These are phyloP conservation scores for Syrista parreyssii DNA, from an alignment of 2,888 invertebrate genomes.

Conservation along the genomic window DNA sequence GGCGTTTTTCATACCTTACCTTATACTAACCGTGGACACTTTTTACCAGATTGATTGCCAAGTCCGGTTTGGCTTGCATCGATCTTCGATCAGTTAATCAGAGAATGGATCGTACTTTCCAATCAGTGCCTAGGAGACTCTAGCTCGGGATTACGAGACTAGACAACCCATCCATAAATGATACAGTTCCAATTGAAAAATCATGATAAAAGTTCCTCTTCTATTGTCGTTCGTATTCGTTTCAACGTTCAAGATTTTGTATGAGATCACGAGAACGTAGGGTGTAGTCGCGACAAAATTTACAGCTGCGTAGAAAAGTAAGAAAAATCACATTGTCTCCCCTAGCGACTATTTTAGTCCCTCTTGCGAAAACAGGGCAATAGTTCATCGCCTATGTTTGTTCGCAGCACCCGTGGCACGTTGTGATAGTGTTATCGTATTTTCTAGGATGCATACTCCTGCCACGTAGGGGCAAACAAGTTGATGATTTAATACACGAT, in stretches of 20 bases:
- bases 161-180: too few species aligned
- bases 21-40: too few species aligned
- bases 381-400: not conserved
- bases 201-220: too few species aligned
- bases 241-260: not conserved
- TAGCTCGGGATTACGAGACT: too few species aligned
- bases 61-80: too few species aligned
- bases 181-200: too few species aligned
- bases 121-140: too few species aligned
- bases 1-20: too few species aligned
- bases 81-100: too few species aligned
- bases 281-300: not conserved
- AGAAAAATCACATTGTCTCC: not conserved
- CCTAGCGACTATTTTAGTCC: not conserved
- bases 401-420: not conserved
- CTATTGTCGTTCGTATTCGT: too few species aligned
- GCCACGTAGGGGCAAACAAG: not conserved
- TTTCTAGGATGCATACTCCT: not conserved
- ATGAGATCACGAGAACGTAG: not conserved
- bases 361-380: not conserved
- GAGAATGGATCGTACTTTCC: too few species aligned
- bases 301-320: not conserved
- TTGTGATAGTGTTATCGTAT: not conserved
- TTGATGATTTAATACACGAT: constrained; percentile 1
- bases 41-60: too few species aligned